These are phyloP conservation scores for Sabatieria punctata DNA, from an alignment of 2,888 invertebrate species.

Conservation along the genomic window DNA sequence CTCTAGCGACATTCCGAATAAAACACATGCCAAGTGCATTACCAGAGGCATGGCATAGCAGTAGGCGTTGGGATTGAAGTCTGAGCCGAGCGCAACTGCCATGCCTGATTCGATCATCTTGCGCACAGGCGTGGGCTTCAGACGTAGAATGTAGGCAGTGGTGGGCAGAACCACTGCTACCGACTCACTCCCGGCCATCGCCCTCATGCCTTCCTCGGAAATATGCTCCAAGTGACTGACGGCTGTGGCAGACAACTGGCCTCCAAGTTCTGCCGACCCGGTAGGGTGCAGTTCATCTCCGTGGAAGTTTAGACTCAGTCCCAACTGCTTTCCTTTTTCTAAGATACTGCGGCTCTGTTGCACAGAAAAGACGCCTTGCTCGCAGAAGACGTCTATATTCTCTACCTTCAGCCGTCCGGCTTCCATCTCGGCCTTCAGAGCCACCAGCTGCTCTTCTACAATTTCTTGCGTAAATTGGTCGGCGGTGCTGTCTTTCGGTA, in stretches of 20 bases:
- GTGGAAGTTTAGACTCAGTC: slow-evolving; percentile 43
- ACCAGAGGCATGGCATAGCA: slow-evolving; percentile 45
- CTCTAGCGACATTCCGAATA: slow-evolving; percentile 34
- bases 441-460: slow-evolving; percentile 38
- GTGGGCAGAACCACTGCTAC: slow-evolving; percentile 44
- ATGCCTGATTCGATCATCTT: slow-evolving; percentile 41
- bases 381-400: slow-evolving; percentile 46
- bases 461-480: slow-evolving; percentile 39
- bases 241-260: slow-evolving; percentile 34
- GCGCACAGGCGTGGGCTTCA: slow-evolving; percentile 42
- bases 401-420: slow-evolving; percentile 30
- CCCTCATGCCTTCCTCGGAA: slow-evolving; percentile 37
- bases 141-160: slow-evolving; percentile 42
- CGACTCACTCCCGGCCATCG: slow-evolving; percentile 30
- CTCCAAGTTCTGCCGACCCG: slow-evolving; percentile 41
- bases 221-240: slow-evolving; percentile 45
- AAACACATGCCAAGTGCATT: slow-evolving; percentile 44
- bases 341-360: slow-evolving; percentile 39
- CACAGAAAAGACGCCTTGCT: slow-evolving; percentile 40
- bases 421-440: slow-evolving; percentile 25
- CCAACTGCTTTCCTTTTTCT: slow-evolving; percentile 35
- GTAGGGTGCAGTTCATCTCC: slow-evolving; percentile 43
- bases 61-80: slow-evolving; percentile 48
- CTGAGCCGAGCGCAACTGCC: slow-evolving; percentile 43
- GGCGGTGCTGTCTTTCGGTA: slow-evolving; percentile 41